Percentiles rank a stretch among this genome's conserved stretches.
Conservation (phyloP, 2,113 vertebrate genomes). For the Reinhardtius hippoglossoides region DNA sequence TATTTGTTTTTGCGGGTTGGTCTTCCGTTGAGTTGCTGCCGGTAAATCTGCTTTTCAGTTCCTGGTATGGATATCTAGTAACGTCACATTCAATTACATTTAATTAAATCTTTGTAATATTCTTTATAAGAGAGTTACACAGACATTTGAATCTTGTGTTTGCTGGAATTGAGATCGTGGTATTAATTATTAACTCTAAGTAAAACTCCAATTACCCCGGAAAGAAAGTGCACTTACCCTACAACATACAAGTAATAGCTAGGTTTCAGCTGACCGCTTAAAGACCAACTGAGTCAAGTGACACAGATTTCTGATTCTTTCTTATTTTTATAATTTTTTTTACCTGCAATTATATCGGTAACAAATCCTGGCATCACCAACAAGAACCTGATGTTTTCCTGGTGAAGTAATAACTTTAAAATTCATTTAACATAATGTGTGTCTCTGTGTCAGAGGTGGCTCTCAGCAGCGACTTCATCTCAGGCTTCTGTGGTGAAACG, state of each 20-base stretch:
- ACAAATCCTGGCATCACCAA: neutral
- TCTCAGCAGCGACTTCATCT: conserved; percentile 96
- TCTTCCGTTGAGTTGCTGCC: neutral
- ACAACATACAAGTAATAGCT: too few relatives aligned
- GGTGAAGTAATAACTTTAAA: neutral
- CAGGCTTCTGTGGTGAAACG: conserved; percentile 94
- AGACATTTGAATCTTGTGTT: neutral
- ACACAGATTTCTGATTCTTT: too few relatives aligned
- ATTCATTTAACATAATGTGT: conserved; percentile 3
- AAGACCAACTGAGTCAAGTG: too few relatives aligned
- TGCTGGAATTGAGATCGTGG: neutral
- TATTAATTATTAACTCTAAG: neutral
- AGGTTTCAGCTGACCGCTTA: too few relatives aligned
- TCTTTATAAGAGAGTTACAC: too few relatives aligned
- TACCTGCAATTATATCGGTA: neutral
- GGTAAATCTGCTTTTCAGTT: neutral
- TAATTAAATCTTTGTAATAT: too few relatives aligned
- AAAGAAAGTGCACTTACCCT: too few relatives aligned
- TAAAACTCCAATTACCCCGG: too few relatives aligned
- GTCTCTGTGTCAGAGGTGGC: conserved; percentile 83
- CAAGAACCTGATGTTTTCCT: neutral
- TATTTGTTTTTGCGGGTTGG: neutral
- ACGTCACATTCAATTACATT: neutral
- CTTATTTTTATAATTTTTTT: too few relatives aligned
- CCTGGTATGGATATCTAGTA: neutral